Evolutionary conservation across 2,797 vertebrate species (phyloP), one percentile per base, ranked within the genome.

Genomic region (Brotula barbata): DNA sequence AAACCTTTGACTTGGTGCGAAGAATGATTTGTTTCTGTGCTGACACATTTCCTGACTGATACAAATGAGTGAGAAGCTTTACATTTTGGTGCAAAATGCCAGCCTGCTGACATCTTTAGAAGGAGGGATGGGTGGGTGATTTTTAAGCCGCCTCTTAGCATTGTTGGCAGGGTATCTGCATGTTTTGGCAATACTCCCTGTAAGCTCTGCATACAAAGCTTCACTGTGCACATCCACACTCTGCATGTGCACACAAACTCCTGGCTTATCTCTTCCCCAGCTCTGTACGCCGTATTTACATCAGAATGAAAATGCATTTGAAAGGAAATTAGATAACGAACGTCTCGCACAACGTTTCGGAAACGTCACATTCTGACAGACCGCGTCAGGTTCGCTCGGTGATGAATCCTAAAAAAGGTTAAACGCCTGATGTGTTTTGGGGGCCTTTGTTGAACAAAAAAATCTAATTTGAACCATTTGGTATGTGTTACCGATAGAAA

Each of bases 111-210:
- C 58, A 51, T 72, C 49, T 64, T 57, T 51, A 3, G 56, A 21
- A 10, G 41, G 23, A 6, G 45, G 41, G 40, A 44, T 3, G 25
- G 54, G 57, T 6, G 53, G 56, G 31, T 42, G 66, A 56, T 52
- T 77, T 71, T 73, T 68, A 83, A 84, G 75, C 73, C 62, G 76
- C 74, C 79, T 81, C 72, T 78, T 67, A 77, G 74, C 62, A 73
- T 75, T 66, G 75, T 68, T 87, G 80, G 75, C 76, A 77, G 73
- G 48, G 42, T 64, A 56, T 78, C 60, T 68, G 79, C 76, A 79
- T 71, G 73, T 80, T 71, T 78, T 85, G 81, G 82, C 84, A 68
- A 52, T 10, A 52, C 53, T 78, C 61, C 78, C 60, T 54, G 49
- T 80, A 71, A 81, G 71, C 83, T 68, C 68, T 50, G 64, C 66